These are phyloP conservation scores for Phrynosoma blainvillii DNA, from an alignment of 2,113 vertebrate genomes.

Conservation along the genomic window DNA sequence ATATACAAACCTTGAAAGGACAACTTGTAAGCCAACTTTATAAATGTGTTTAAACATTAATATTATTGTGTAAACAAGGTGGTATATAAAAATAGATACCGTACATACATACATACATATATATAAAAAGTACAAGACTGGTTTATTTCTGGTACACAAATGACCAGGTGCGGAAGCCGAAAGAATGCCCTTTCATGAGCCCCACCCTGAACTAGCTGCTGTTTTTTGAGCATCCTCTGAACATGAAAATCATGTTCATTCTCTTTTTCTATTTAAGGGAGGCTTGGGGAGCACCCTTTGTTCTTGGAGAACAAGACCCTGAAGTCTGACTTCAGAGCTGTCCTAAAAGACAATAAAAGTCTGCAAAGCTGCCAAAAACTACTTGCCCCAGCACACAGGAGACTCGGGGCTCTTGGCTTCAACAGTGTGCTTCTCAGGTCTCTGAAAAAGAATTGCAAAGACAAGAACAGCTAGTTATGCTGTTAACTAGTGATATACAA, in stretches of 20 bases:
- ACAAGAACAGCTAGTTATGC: neutral
- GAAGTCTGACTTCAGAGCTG: neutral
- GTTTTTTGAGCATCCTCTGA: fast-evolving
- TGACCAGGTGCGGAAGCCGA: conserved; percentile 16
- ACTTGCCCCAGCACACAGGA: too few relatives aligned
- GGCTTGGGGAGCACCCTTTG: fast-evolving
- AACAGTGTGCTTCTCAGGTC: neutral
- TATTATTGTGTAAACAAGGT: conserved; percentile 35
- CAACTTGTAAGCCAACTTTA: neutral
- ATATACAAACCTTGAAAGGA: neutral
- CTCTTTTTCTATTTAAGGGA: too few relatives aligned
- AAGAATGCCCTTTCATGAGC: neutral
- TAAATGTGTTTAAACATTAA: conserved; percentile 19
- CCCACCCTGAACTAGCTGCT: neutral
- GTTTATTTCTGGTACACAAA: conserved; percentile 24
- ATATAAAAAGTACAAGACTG: neutral
- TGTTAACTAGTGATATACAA: too few relatives aligned
- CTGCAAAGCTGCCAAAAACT: too few relatives aligned
- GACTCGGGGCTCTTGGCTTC: too few relatives aligned
- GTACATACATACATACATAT: conserved; percentile 43
- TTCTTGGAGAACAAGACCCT: neutral
- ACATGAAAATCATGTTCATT: too few relatives aligned
- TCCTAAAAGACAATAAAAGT: too few relatives aligned
- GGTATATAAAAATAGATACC: conserved; percentile 34
- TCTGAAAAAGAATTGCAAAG: neutral